Base-by-base conservation (phyloP, 2,888 invertebrate genomes). In the Megalurothrips usitatus region DNA sequence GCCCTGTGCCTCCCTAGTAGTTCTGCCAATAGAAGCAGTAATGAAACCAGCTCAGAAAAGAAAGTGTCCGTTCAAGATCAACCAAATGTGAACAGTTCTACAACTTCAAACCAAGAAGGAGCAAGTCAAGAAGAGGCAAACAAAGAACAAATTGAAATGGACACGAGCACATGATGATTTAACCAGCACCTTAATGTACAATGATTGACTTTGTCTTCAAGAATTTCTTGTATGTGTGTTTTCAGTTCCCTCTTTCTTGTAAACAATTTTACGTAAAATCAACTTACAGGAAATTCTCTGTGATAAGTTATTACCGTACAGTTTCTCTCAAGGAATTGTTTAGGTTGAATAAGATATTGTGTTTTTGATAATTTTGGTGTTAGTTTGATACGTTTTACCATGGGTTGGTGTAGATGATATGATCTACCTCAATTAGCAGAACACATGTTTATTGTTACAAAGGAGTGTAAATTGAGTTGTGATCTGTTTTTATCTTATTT, bases 221-320 rank as follows among this genome's bases (percentile, higher is more conserved):
- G 19, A 48, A 23, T 78, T 78, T n/a, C 78, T 17, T 11, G 58
- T 58, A 17, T 26, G 23, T 3, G 12, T 26, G 12, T 75, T 26
- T 23, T 68, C 23, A 43, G 34, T 43, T 43, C 34, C 68, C n/a
- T 17, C 58, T 58, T 14, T 58, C 58, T 58, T 58, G 8, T 19
- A 48, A 79, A 79, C n/a, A 43, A 79, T 79, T 79, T 43, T 34
- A 23, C 11, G 68, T 12, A 75, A 8, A 75, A 23, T 10, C 4
- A 75, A 26, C 8, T 23, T 75, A 6, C 6, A 43, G 26, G 68
- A 26, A 26, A 75, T 75, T 26, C 23, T 75, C 68, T 75, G 68
- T 75, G 68, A 75, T 75, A 75, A 75, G 68, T 26, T 75, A 26
- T 68, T 68, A 23, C 68, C n/a, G n/a, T n/a, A n/a, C n/a, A n/a